These are phyloP conservation scores for Pedicia rivosa DNA, from an alignment of 2,888 invertebrate genomes.

Conservation along the genomic window DNA sequence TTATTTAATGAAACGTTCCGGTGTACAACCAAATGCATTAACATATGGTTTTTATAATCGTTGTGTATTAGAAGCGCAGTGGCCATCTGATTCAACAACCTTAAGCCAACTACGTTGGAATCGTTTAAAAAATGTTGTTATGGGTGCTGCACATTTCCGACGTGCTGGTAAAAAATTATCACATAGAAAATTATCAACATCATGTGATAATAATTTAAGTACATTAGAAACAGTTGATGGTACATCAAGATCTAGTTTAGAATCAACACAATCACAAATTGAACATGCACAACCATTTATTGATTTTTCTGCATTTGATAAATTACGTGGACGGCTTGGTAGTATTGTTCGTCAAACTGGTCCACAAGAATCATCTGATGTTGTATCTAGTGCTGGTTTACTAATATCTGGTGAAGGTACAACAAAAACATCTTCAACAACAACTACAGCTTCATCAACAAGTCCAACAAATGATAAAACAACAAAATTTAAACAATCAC, in stretches of 20 bases:
- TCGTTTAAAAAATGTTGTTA: constrained; percentile 79
- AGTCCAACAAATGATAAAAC: constrained; percentile 6
- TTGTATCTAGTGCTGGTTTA: constrained; percentile 35
- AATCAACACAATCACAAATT: constrained; percentile 22
- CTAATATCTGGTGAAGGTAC: constrained; percentile 32
- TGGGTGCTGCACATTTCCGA: constrained; percentile 79
- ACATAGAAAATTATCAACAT: constrained; percentile 28
- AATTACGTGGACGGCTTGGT: constrained; percentile 39
- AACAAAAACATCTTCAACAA: constrained; percentile 10
- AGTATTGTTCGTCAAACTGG: constrained; percentile 42
- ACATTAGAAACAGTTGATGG: constrained; percentile 29
- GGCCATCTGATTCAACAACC: constrained; percentile 72
- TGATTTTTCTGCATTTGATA: constrained; percentile 38
- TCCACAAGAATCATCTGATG: constrained; percentile 20
- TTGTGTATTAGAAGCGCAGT: constrained; percentile 84
- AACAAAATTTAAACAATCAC: constrained; percentile 24
- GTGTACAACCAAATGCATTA: constrained; percentile 91
- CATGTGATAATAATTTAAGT: constrained; percentile 28
- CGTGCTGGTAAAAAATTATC: constrained; percentile 51
- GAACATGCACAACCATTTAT: constrained; percentile 15
- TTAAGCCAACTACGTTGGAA: constrained; percentile 75
- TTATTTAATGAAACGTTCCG: constrained; percentile 82
- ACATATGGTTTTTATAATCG: constrained; percentile 81
- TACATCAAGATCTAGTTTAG: constrained; percentile 29
- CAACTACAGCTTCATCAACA: too few species aligned